These are phyloP conservation scores for Apamea monoglypha DNA, from an alignment of 2,888 invertebrate genomes.

Conservation along the genomic window DNA sequence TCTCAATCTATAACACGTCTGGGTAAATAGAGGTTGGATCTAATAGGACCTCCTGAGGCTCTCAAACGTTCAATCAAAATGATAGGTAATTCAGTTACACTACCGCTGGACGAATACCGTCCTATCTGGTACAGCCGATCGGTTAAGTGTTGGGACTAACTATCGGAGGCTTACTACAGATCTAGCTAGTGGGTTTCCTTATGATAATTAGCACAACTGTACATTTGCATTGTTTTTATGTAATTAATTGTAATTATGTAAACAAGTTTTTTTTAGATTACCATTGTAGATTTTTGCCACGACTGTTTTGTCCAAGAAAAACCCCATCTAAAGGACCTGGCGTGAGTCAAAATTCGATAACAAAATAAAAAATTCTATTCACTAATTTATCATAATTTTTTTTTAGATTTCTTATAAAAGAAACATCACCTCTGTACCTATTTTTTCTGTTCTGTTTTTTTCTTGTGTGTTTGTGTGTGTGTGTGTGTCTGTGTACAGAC, in stretches of 20 bases:
- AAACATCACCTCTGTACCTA: too few relatives aligned
- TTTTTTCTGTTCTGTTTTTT: too few relatives aligned
- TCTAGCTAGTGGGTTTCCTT: background rate
- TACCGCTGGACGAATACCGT: conserved; percentile 85
- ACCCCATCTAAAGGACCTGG: background rate
- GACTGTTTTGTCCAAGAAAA: background rate
- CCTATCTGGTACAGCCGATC: conserved; percentile 71
- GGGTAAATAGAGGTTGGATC: conserved; percentile 80
- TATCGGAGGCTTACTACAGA: background rate
- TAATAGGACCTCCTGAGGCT: conserved; percentile 83
- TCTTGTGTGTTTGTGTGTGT: too few relatives aligned
- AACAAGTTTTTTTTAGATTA: background rate
- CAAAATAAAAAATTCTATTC: background rate
- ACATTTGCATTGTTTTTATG: too few relatives aligned
- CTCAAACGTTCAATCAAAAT: conserved; percentile 89
- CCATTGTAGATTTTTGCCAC: background rate
- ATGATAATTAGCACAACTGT: background rate
- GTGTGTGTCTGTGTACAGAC: too few relatives aligned
- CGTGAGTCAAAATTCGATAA: too few relatives aligned
- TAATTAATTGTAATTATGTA: background rate
- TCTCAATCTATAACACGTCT: conserved; percentile 69
- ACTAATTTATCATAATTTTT: background rate
- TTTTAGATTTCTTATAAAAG: too few relatives aligned
- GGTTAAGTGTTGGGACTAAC: conserved; percentile 65
- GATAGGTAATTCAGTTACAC: conserved; percentile 88